A percentile compares a stretch with the other conserved stretches of the same genome.
Evolutionary conservation across 2,888 invertebrate species (phyloP).

Genomic region (Rhingia campestris): DNA sequence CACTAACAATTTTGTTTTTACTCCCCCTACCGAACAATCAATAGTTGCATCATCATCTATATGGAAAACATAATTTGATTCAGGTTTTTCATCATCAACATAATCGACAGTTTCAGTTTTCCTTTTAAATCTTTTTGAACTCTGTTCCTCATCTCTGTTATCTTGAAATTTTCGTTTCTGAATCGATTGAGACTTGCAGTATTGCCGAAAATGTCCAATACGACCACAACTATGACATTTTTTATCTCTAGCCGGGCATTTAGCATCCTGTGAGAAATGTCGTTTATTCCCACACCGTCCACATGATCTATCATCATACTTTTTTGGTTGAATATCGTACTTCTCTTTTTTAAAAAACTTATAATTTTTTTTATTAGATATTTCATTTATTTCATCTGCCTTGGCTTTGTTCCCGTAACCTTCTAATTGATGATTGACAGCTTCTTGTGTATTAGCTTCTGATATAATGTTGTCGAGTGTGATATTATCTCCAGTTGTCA

Average conservation of each 20-base stretch:
- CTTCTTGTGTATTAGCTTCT: conserved; percentile 27
- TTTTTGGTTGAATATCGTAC: background rate
- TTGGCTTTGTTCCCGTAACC: conserved; percentile 7
- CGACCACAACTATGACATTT: conserved; percentile 27
- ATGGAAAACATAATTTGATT: conserved; percentile 5
- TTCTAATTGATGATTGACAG: conserved; percentile 21
- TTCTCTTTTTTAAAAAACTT: background rate
- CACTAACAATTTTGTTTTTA: conserved; percentile 5
- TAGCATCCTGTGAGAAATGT: conserved; percentile 20
- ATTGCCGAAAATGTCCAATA: conserved; percentile 19
- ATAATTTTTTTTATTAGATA: background rate
- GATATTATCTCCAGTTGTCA: conserved; percentile 20
- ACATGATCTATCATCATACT: conserved; percentile 3
- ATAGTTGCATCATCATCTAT: conserved; percentile 5
- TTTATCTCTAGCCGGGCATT: conserved; percentile 25
- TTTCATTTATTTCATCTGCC: conserved; percentile 7
- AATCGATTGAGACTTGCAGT: conserved; percentile 10
- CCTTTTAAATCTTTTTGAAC: background rate
- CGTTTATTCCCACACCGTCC: conserved; percentile 8
- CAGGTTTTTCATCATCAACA: conserved; percentile 57
- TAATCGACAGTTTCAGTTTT: conserved; percentile 5
- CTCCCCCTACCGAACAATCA: conserved; percentile 1
- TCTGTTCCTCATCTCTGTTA: background rate
- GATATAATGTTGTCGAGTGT: conserved; percentile 21
- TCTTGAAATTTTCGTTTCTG: conserved; percentile 3